Evolutionary conservation across 2,797 vertebrate genomes (phyloP).

Genomic region (Parambassis ranga): DNA sequence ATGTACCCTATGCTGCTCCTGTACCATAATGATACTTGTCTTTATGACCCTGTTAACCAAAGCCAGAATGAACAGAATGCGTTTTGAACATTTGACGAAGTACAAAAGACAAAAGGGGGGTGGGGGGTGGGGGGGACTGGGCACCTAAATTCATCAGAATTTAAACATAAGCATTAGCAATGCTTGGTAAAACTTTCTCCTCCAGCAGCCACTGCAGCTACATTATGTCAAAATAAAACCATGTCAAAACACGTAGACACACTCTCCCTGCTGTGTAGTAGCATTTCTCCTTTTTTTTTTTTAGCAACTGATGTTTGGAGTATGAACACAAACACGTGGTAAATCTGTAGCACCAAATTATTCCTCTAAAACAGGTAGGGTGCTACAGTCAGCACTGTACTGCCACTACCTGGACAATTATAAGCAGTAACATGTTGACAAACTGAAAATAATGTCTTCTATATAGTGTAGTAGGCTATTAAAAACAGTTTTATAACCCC

Average conservation of each 20-base stretch:
- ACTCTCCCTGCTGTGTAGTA: not conserved
- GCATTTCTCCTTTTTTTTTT: slow-evolving; percentile 19
- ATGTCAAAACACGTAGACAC: slow-evolving; percentile 20
- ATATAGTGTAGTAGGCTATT: no score
- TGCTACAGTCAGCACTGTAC: not conserved
- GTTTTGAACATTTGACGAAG: not conserved
- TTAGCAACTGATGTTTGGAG: slow-evolving; percentile 19
- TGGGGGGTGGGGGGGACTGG: no score
- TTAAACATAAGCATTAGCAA: slow-evolving; percentile 50
- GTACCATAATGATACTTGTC: not conserved
- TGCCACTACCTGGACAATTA: slow-evolving; percentile 36
- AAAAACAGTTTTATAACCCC: slow-evolving; percentile 50
- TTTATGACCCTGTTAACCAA: slow-evolving; percentile 1
- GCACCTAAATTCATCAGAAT: slow-evolving; percentile 31
- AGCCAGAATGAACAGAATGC: not conserved
- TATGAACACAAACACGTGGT: slow-evolving; percentile 13
- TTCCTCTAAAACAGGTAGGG: not conserved
- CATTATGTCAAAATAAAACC: slow-evolving; percentile 35
- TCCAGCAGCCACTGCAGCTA: slow-evolving; percentile 50
- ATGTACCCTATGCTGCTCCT: slow-evolving; percentile 35
- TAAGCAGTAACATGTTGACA: slow-evolving; percentile 3
- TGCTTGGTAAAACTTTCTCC: slow-evolving; percentile 62
- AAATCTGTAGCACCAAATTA: slow-evolving; percentile 9
- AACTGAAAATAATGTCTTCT: not conserved
- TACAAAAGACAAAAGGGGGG: not conserved